Conservation (phyloP, 2,888 invertebrate genomes). For the Cancer borealis region DNA sequence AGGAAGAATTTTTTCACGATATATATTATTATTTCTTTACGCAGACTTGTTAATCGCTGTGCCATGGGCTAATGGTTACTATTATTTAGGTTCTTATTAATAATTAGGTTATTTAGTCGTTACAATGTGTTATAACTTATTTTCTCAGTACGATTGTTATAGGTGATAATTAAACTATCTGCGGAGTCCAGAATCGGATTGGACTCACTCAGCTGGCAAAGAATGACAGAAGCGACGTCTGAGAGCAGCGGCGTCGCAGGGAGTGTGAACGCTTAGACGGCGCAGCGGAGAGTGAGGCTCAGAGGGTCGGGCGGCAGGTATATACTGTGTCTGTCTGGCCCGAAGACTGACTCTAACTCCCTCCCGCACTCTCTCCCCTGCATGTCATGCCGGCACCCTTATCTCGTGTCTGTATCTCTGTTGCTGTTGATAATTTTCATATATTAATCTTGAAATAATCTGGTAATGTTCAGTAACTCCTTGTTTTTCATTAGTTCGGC, state of each 20-base stretch:
- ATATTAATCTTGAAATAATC: background rate
- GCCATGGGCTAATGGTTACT: background rate
- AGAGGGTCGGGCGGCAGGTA: background rate
- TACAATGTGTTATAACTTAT: background rate
- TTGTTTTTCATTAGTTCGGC: background rate
- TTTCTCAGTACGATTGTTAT: background rate
- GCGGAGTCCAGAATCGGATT: background rate
- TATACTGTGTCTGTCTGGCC: background rate
- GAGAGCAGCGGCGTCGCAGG: background rate
- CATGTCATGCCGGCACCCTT: background rate
- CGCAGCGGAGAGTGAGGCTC: constrained; percentile 17
- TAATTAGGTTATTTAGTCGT: background rate
- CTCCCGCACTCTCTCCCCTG: background rate
- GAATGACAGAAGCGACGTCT: background rate
- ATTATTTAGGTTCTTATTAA: background rate
- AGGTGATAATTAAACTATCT: background rate
- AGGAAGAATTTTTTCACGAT: background rate
- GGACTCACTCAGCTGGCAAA: background rate
- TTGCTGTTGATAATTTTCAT: background rate
- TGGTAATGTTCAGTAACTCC: background rate
- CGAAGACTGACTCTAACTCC: background rate
- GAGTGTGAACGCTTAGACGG: constrained; percentile 12
- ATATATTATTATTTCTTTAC: background rate
- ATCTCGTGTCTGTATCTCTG: background rate
- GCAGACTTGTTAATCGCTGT: background rate